Evolutionary conservation across 2,888 invertebrate genomes (phyloP), one percentile per base, ranked within the genome.

Genomic region (Mesochorus sp.): DNA sequence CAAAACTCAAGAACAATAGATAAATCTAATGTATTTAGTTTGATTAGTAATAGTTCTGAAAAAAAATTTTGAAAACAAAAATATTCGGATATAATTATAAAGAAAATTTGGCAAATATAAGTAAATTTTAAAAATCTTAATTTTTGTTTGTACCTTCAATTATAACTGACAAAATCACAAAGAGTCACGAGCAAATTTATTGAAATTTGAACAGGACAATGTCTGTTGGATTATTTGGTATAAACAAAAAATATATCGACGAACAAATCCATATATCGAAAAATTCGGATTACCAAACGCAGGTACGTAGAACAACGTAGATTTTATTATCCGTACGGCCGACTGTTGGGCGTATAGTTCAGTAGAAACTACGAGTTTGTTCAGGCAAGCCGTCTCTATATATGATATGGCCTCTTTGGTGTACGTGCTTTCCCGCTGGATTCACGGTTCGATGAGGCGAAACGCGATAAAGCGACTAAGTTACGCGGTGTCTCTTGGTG

Each of bases 361-460:
- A 37, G 67, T 47, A 59, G 53, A 68, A 71, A 42, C 55, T 61
- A 37, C 10, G 61, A 34, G 34, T 55, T 67, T 44, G 21, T 47
- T 31, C 42, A 42, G 24, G 49, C 5, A 51, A 74, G 53, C 49
- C 42, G 44, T 44, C 55, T 55, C n/a, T n/a, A n/a, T n/a, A 4
- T 55, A 31, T 44, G 67, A 55, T 68, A 68, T 21, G 21, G 55
- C 21, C 8, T 37, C 62, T 44, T 14, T 59, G 66, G 44, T 14
- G 75, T 75, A 80, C 80, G 80, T 80, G 80, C 80, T 83, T 83
- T 76, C 64, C 71, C 66, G 59, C 59, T 64, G 66, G 80, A 73
- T 82, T 82, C 77, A 80, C 79, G 81, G 82, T 81, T 84, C 81
- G 84, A 82, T 82, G 82, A 80, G 81, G 82, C 80, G 81, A 76